phyloP scores from a whole-genome alignment of 2,113 vertebrate species.

The Bubo blakistoni region DNA sequence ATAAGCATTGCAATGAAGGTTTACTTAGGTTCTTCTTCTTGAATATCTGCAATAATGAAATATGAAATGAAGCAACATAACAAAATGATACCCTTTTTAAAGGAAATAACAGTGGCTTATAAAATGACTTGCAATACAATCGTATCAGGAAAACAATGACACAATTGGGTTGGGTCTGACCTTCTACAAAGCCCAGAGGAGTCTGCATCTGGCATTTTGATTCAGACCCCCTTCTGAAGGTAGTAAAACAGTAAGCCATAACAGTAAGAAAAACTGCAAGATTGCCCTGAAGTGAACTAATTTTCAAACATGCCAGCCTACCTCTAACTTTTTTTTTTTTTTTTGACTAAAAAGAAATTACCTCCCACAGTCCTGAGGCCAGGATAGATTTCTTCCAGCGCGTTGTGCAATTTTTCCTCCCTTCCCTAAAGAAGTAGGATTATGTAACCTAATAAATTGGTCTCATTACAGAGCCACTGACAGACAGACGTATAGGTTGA shows the following conservation, averaged over 20 bases:
- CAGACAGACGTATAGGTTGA: constrained; percentile 78
- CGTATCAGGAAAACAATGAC: neutral
- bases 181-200: neutral
- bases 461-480: constrained; percentile 84
- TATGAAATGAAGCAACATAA: neutral
- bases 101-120: neutral
- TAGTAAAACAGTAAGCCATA: neutral
- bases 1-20: neutral
- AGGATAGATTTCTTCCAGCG: constrained; percentile 38
- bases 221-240: neutral
- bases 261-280: neutral
- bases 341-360: neutral
- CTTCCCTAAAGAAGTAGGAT: constrained; percentile 66
- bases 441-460: constrained; percentile 80
- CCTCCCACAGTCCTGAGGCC: constrained; percentile 38
- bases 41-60: neutral
- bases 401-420: constrained; percentile 24
- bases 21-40: neutral
- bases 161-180: neutral
- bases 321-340: neutral
- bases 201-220: neutral
- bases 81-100: neutral
- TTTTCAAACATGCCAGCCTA: constrained; percentile 5
- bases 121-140: neutral
- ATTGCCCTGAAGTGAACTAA: neutral